Evolutionary conservation across 2,888 invertebrate genomes (phyloP).

Genomic region (Metacarcinus magister): DNA sequence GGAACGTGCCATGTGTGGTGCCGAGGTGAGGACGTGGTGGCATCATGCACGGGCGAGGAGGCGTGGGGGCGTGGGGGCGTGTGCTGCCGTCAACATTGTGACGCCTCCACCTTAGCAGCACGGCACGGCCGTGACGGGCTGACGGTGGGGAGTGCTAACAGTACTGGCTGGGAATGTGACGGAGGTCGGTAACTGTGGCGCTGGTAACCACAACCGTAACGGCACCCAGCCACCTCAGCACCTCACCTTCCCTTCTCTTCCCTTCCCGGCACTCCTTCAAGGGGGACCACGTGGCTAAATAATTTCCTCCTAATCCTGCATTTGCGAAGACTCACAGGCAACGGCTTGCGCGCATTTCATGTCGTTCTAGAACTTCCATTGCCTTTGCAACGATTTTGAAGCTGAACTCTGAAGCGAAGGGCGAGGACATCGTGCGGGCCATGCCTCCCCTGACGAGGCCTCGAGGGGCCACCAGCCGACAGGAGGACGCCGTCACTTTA

Average conservation of each 20-base stretch:
- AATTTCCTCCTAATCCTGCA: constrained; percentile 17
- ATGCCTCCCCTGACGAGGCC: background rate
- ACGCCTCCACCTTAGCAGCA: background rate
- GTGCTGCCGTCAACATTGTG: background rate
- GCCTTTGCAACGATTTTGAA: constrained; percentile 59
- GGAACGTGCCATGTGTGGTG: background rate
- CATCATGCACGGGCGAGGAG: background rate
- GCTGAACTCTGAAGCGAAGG: constrained; percentile 44
- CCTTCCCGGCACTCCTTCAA: background rate
- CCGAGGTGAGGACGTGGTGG: background rate
- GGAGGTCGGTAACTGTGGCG: constrained; percentile 42
- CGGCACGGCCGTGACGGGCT: background rate
- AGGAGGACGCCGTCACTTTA: background rate
- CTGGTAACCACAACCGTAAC: constrained; percentile 39
- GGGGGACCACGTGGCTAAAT: background rate
- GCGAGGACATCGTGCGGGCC: background rate
- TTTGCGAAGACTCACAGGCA: background rate
- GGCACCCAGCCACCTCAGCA: background rate
- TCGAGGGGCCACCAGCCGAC: background rate
- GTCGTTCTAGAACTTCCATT: constrained; percentile 56
- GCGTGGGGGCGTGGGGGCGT: background rate
- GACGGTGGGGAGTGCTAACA: constrained; percentile 17
- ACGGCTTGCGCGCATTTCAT: constrained; percentile 55
- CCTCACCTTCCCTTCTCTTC: background rate
- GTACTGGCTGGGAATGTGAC: constrained; percentile 34